These are phyloP conservation scores for Campylomormyrus numenius DNA, from an alignment of 2,113 vertebrate genomes.

Conservation along the genomic window DNA sequence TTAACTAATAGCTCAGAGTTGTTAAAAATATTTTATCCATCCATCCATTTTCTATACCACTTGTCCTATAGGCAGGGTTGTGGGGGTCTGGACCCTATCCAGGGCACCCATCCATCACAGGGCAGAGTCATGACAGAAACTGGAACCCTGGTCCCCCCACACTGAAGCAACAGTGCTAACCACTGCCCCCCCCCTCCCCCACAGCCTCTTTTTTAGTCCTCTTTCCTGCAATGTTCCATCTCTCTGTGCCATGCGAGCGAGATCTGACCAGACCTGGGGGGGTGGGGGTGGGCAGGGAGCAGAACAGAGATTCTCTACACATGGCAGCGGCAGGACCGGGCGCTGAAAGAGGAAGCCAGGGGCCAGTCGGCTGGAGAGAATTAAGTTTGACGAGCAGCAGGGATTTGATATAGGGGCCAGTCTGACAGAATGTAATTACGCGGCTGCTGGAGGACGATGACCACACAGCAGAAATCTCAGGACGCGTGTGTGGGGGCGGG, in stretches of 20 bases:
- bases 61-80: not conserved
- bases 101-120: not conserved
- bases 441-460: constrained; percentile 32
- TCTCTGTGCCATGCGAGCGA: not conserved
- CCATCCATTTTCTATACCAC: not conserved
- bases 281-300: not conserved
- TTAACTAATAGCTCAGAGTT: too few relatives aligned
- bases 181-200: not conserved
- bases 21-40: too few relatives aligned
- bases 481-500: not conserved
- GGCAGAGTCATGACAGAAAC: not conserved
- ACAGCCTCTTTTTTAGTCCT: not conserved
- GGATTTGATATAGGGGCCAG: constrained; percentile 57
- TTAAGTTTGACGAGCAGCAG: constrained; percentile 49
- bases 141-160: not conserved
- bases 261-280: not conserved
- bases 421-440: constrained; percentile 52
- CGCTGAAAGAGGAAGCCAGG: constrained; percentile 43
- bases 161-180: not conserved
- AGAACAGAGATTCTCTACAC: not conserved
- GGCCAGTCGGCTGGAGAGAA: constrained; percentile 43
- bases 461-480: constrained; percentile 15
- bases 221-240: not conserved
- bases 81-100: not conserved
- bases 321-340: fast-evolving